These are phyloP conservation scores for Heliornis fulica DNA, from an alignment of 2,113 vertebrate genomes.

Conservation along the genomic window DNA sequence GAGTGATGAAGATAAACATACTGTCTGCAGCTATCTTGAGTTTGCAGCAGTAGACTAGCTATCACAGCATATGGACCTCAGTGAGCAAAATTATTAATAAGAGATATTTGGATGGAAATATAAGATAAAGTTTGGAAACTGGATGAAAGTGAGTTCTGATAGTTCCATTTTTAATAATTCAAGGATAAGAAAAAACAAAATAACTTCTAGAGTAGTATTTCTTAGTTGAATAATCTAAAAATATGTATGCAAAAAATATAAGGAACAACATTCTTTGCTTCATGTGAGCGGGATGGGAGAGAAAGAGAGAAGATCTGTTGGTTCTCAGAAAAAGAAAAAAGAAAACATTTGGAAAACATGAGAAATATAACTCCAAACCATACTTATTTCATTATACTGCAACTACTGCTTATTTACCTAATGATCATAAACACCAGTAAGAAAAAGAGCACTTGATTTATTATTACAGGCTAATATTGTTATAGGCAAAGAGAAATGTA, in stretches of 20 bases:
- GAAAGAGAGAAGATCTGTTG: background rate
- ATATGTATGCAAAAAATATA: background rate
- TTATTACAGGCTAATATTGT: background rate
- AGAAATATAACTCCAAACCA: background rate
- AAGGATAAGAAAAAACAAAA: background rate
- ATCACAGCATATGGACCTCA: background rate
- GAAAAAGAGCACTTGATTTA: background rate
- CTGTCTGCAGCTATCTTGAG: background rate
- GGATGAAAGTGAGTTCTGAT: background rate
- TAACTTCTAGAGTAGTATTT: background rate
- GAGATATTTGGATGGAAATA: background rate
- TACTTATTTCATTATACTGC: background rate
- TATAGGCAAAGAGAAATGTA: background rate
- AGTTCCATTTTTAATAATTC: background rate
- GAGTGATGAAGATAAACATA: background rate
- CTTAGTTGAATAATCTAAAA: background rate
- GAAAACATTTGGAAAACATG: background rate
- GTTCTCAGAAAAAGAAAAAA: background rate
- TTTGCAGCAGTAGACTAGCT: background rate
- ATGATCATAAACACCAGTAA: background rate
- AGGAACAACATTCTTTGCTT: background rate
- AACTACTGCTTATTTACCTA: background rate
- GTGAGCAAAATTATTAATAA: background rate
- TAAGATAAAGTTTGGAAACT: background rate
- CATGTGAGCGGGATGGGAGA: background rate